phyloP scores from a whole-genome alignment of 2,888 invertebrate species.

The Calameuta idolon region DNA sequence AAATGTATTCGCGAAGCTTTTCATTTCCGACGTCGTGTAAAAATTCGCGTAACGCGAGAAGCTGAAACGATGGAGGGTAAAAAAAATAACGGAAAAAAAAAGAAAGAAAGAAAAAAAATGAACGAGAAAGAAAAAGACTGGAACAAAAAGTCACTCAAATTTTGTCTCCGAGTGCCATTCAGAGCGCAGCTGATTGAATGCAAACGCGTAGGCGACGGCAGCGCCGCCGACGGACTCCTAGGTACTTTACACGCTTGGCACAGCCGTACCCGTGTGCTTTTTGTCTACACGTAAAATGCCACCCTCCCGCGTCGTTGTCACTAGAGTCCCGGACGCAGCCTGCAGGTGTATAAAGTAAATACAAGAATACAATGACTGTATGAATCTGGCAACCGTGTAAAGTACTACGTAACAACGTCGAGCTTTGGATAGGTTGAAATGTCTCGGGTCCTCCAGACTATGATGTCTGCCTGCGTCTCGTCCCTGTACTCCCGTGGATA shows the following conservation, averaged over 20 bases:
- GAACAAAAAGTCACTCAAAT: constrained; percentile 53
- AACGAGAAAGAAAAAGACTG: constrained; percentile 15
- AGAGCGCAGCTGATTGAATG: constrained; percentile 13
- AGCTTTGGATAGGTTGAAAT: background rate
- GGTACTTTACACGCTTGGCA: background rate
- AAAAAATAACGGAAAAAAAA: background rate
- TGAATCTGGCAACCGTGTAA: background rate
- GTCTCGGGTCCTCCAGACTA: background rate
- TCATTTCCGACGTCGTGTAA: background rate
- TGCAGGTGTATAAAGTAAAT: background rate
- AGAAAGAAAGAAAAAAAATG: background rate
- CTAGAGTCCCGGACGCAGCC: background rate
- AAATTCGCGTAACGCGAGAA: background rate
- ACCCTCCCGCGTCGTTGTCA: background rate
- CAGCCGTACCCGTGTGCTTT: background rate
- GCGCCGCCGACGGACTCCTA: background rate
- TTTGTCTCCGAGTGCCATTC: constrained; percentile 40
- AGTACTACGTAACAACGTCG: background rate
- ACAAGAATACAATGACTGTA: background rate
- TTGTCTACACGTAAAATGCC: background rate
- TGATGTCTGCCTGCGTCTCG: background rate
- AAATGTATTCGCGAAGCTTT: background rate
- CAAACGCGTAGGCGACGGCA: background rate
- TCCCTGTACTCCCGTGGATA: background rate
- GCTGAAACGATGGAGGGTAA: background rate